Evolutionary conservation across 2,797 vertebrate genomes (phyloP).

Genomic region (Cebuella pygmaea): DNA sequence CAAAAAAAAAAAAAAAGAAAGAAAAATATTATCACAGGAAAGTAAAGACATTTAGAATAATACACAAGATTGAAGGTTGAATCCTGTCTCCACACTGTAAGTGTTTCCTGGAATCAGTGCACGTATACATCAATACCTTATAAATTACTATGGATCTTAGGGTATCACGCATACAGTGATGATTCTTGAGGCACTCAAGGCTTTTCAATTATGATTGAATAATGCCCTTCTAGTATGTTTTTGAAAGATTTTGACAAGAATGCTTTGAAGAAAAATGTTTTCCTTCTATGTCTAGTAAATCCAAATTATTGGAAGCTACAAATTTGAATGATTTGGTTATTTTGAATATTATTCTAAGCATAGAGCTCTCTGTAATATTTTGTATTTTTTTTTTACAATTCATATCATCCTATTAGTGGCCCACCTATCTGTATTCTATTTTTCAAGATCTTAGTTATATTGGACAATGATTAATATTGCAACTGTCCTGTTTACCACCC

Average conservation of each 20-base stretch:
- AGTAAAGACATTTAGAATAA: background rate
- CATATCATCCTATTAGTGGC: background rate
- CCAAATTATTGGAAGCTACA: background rate
- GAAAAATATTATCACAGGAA: background rate
- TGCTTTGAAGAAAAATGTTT: slow-evolving; percentile 11
- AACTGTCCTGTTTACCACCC: background rate
- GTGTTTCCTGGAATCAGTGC: background rate
- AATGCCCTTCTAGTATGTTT: background rate
- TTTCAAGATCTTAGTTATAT: background rate
- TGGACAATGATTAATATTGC: slow-evolving; percentile 28
- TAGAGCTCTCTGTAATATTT: background rate
- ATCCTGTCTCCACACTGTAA: background rate
- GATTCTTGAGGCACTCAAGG: background rate
- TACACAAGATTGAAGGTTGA: background rate
- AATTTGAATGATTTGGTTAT: background rate
- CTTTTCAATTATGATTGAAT: background rate
- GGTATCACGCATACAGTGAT: background rate
- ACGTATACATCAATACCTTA: background rate
- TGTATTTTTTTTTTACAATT: background rate
- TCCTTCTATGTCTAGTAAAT: background rate
- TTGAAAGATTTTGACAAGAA: background rate
- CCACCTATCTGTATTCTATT: background rate
- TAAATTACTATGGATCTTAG: background rate
- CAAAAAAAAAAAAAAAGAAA: too few species aligned
- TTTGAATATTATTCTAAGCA: background rate